Evolutionary conservation across 2,888 invertebrate species (phyloP).

Genomic region (Malachius bipustulatus): DNA sequence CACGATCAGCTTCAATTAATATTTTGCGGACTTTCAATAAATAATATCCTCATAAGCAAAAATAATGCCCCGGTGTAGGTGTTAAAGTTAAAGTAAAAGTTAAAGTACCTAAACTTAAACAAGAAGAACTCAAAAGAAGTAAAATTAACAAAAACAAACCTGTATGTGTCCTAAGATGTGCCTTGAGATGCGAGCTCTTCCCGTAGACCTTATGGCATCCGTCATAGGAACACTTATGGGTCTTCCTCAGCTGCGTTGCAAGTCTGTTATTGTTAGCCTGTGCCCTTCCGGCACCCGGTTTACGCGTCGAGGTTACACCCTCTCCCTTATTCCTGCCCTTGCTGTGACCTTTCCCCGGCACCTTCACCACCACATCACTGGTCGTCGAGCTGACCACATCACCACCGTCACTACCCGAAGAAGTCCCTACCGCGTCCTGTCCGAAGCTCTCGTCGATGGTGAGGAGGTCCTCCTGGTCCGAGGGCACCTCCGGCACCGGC

Average conservation of each 20-base stretch:
- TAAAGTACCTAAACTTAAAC: too few relatives aligned
- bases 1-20: too few relatives aligned
- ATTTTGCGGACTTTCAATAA: too few relatives aligned
- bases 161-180: conserved; percentile 53
- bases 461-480: conserved; percentile 29
- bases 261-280: conserved; percentile 23
- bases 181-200: conserved; percentile 53
- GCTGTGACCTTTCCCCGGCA: conserved; percentile 7
- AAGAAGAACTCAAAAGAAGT: not conserved
- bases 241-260: conserved; percentile 35
- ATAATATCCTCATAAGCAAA: too few relatives aligned
- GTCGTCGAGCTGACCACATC: conserved; percentile 11
- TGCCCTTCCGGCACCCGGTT: conserved; percentile 21
- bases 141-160: conserved; percentile 35
- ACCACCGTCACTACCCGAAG: conserved; percentile 18
- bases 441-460: conserved; percentile 30
- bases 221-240: conserved; percentile 46
- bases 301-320: conserved; percentile 18
- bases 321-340: too few relatives aligned
- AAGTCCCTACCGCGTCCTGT: conserved; percentile 26
- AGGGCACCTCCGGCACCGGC: conserved; percentile 40
- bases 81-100: too few relatives aligned
- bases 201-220: conserved; percentile 52
- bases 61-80: too few relatives aligned
- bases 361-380: conserved; percentile 14